Percentiles rank a stretch among this genome's conserved stretches.
phyloP scores from a whole-genome alignment of 2,113 vertebrate species.

The Ophthalmolycus amberensis region DNA sequence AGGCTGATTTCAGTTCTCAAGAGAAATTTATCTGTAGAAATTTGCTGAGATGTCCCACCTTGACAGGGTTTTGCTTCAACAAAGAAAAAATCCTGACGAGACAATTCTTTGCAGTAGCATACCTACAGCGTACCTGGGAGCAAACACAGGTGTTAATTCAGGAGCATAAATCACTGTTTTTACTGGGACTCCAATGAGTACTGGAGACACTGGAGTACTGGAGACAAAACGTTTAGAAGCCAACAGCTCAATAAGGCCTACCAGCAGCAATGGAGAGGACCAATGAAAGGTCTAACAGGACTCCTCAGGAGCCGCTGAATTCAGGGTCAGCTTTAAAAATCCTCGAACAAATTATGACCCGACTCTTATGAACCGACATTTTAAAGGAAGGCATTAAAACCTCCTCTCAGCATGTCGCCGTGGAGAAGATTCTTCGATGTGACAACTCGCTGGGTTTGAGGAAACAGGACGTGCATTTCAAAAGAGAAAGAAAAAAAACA shows the following conservation, averaged over 20 bases:
- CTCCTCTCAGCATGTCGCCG: slow-evolving; percentile 14
- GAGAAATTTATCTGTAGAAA: slow-evolving; percentile 26
- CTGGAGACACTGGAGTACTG: slow-evolving; percentile 24
- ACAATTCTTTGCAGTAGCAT: slow-evolving; percentile 23
- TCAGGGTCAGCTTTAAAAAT: slow-evolving; percentile 62
- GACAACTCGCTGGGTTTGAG: slow-evolving; percentile 47
- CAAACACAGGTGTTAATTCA: slow-evolving; percentile 44
- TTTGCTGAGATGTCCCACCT: slow-evolving; percentile 10
- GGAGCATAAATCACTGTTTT: slow-evolving; percentile 63
- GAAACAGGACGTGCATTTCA: slow-evolving; percentile 65
- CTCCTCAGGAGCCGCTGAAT: slow-evolving; percentile 4
- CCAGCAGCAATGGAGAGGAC: slow-evolving; percentile 37
- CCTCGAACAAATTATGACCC: slow-evolving; percentile 44
- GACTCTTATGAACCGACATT: slow-evolving; percentile 33
- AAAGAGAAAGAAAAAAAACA: slow-evolving; percentile 61
- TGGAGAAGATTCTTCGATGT: slow-evolving; percentile 53
- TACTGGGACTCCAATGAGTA: slow-evolving; percentile 26
- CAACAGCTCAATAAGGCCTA: slow-evolving; percentile 58
- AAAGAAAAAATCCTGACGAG: neutral
- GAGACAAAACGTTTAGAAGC: slow-evolving; percentile 56
- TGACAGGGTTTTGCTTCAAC: neutral
- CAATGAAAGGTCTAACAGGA: slow-evolving; percentile 45
- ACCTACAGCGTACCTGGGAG: slow-evolving; percentile 3
- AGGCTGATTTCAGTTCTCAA: slow-evolving; percentile 24
- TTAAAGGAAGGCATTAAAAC: slow-evolving; percentile 60